Percentiles rank a stretch among this genome's conserved stretches.
Conservation (phyloP, 2,113 vertebrate species). For the Chroicocephalus ridibundus region DNA sequence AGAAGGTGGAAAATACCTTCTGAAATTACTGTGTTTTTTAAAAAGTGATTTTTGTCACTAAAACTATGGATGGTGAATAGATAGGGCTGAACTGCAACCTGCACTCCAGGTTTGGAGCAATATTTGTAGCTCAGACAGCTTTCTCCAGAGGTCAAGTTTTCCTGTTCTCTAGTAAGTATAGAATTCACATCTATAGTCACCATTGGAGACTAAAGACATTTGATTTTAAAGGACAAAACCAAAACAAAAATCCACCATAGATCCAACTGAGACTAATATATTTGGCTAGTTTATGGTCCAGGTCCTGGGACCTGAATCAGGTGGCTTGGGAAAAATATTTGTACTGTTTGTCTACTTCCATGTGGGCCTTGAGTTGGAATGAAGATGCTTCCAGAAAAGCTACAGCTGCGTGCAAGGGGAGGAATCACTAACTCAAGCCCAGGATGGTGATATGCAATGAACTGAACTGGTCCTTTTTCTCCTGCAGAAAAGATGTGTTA, state of each 20-base stretch:
- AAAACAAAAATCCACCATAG: neutral
- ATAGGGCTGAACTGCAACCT: neutral
- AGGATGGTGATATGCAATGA: neutral
- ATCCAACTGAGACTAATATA: neutral
- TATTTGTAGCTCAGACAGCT: neutral
- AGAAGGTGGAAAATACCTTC: neutral
- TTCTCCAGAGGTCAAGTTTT: neutral
- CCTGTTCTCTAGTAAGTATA: neutral
- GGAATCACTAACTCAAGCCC: neutral
- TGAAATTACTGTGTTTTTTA: neutral
- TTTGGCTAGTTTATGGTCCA: neutral
- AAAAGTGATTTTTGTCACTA: neutral
- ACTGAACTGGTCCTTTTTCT: neutral
- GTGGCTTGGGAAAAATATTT: neutral
- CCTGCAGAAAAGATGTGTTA: neutral
- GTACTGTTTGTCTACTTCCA: neutral
- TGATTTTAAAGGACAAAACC: neutral
- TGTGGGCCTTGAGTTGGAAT: neutral
- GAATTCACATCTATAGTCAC: neutral
- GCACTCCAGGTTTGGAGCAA: neutral
- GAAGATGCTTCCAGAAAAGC: neutral
- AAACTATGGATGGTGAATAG: neutral
- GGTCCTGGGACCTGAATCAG: neutral
- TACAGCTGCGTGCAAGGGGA: neutral
- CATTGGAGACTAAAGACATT: neutral